phyloP scores from a whole-genome alignment of 2,797 vertebrate genomes.

The Lacerta bilineata region DNA sequence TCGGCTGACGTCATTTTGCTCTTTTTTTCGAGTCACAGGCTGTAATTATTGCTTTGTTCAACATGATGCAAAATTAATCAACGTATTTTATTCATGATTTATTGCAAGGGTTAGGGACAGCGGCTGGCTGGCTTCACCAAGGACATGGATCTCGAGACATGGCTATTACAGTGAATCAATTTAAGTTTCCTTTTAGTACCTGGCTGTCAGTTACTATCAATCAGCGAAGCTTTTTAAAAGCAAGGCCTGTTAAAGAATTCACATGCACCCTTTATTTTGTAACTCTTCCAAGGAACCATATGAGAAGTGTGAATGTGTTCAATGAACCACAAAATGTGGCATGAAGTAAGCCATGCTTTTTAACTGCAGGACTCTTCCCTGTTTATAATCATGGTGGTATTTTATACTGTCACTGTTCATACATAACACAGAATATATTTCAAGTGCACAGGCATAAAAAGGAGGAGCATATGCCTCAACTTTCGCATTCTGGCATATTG shows the following conservation, averaged over 20 bases:
- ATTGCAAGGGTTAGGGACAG: conserved; percentile 6
- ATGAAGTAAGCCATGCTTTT: conserved; percentile 61
- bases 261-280: conserved; percentile 45
- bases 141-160: background rate
- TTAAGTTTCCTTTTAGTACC: conserved; percentile 59
- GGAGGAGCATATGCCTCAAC: background rate
- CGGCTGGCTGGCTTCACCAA: conserved; percentile 19
- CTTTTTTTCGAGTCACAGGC: conserved; percentile 18
- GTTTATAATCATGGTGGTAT: conserved; percentile 42
- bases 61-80: conserved; percentile 50
- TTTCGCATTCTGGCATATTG: background rate
- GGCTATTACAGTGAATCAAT: conserved; percentile 52
- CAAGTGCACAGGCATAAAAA: background rate
- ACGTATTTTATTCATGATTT: conserved; percentile 48
- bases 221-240: conserved; percentile 63
- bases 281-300: conserved; percentile 56
- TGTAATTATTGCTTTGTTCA: conserved; percentile 2
- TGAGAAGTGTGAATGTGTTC: conserved; percentile 64
- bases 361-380: conserved; percentile 7
- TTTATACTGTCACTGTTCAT: conserved; percentile 42
- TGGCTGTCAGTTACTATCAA: conserved; percentile 65
- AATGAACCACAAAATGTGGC: conserved; percentile 45
- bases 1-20: conserved; percentile 21
- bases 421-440: conserved; percentile 22
- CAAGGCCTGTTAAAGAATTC: conserved; percentile 50